Base-by-base conservation (phyloP, 2,797 vertebrate genomes). In the Benthosema pterotum region DNA sequence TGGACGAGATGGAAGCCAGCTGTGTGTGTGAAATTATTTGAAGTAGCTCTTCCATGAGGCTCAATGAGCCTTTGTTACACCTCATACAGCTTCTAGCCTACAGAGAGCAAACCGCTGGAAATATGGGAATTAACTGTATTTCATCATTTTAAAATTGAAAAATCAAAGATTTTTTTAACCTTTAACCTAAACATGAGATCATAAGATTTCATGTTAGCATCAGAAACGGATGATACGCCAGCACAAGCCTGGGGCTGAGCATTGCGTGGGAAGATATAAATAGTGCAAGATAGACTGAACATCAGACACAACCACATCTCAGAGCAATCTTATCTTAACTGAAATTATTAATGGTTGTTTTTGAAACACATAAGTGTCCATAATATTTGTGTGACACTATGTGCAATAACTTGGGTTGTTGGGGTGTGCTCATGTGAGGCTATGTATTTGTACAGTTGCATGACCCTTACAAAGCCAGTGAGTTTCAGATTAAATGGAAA, bases 191-290 rank as follows among this genome's bases (percentile, higher is more conserved):
- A 42, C 18, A 42, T 18, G 18, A 57, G 22, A 38, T 38, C 32
- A 28, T 3, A 28, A n/a, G 13, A 25, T 53, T 57, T 18, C 42
- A 47, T 45, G 19, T 18, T 14, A 52, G 19, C 59, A 17, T 57
- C 42, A 63, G 60, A 60, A 55, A 55, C 45, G 14, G 54, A 56
- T 65, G 63, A 65, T 61, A 52, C 65, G 50, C 60, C 66, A 73
- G 51, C n/a, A 45, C 15, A 32, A 57, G 25, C 78, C 63, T 46
- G 5, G 2, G 42, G 68, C 65, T 79, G 42, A 71, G 64, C 52
- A 51, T 64, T 62, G 70, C 60, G 68, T 73, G 54, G 52, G 8
- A 51, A 63, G 74, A 49, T 77, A 79, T 71, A 73, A 68, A 82
- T 79, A 80, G 70, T 78, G 28, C n/a, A 19, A 18, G 58, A 76